Base-by-base conservation (phyloP, 1,140 invertebrate species). In the Aphelenchoides avenae region DNA sequence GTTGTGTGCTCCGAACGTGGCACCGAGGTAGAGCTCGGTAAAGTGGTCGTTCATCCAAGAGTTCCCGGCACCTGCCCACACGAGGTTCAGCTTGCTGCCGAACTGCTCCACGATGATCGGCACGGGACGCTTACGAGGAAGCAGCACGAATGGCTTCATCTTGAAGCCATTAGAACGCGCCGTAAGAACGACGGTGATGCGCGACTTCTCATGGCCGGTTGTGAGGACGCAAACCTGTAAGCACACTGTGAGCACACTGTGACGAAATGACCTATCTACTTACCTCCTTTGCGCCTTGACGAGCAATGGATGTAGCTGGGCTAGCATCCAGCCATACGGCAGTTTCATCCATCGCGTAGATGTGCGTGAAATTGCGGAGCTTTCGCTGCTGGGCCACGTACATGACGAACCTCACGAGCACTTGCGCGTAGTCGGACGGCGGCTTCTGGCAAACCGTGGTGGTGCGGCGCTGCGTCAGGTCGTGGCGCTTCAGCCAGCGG, bases 91-190 rank as follows among this genome's bases (percentile, higher is more conserved):
- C 20, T 36, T 51, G 6, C 43, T 39, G n/a, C n/a, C n/a, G 47
- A 49, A 49, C 7, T 49, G n/a, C 47, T 49, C 18, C 27, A 40
- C 47, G 41, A 40, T 41, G n/a, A 18, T n/a, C 7, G 9, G 22
- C 30, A 49, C 47, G 7, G 47, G 47, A 9, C 47, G 47, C 9
- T 42, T 49, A 18, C 26, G 30, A 43, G 30, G 30, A 7, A 49
- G 47, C 9, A 49, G 47, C n/a, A 49, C 47, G 18, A 46, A 49
- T 15, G 47, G 29, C 41, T 49, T 49, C 30, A 49, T 41, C n/a
- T 49, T 49, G 41, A 18, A 9, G 15, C 47, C 47, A 48, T 41
- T 46, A 22, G 47, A 39, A 48, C 30, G 47, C 7, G 47, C 47
- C 5, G 40, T 52, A 22, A 51, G 30, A 5, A 33, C 15, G 3